Percentiles rank a stretch among this genome's conserved stretches.
Conservation (phyloP, 2,113 vertebrate species). For the Sapayoa aenigma region DNA sequence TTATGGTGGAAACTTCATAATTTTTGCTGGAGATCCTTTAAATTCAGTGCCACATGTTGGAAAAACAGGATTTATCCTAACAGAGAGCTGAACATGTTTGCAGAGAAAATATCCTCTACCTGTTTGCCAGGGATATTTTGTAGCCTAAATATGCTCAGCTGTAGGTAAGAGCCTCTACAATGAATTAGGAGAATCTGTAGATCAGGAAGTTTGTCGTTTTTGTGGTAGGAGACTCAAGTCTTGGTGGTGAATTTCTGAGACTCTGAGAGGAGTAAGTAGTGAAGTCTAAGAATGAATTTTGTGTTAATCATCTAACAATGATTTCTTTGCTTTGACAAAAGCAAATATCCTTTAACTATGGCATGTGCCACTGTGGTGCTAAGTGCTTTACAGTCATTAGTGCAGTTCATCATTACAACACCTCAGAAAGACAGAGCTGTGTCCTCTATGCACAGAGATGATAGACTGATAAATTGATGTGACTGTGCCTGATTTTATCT, state of each 20-base stretch:
- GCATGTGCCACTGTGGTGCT: neutral
- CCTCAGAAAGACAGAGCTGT: neutral
- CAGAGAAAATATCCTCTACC: neutral
- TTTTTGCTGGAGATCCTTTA: neutral
- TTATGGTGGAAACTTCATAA: neutral
- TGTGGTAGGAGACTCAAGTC: neutral
- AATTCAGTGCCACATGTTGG: neutral
- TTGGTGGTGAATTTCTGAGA: neutral
- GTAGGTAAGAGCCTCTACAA: neutral
- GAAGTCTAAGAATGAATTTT: neutral
- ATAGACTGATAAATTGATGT: neutral
- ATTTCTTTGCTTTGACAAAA: neutral
- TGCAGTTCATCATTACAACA: neutral
- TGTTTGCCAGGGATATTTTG: neutral
- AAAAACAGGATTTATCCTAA: neutral
- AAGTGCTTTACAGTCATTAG: neutral
- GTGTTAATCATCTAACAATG: neutral
- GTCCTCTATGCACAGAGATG: neutral
- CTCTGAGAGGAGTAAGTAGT: neutral
- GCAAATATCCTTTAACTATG: neutral
- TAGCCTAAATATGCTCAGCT: neutral
- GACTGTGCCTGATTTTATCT: neutral
- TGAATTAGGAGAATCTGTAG: neutral
- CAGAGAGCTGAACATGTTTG: neutral
- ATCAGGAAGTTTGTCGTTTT: neutral